Evolutionary conservation across 2,113 vertebrate genomes (phyloP).

Genomic region (Jacana jacana): DNA sequence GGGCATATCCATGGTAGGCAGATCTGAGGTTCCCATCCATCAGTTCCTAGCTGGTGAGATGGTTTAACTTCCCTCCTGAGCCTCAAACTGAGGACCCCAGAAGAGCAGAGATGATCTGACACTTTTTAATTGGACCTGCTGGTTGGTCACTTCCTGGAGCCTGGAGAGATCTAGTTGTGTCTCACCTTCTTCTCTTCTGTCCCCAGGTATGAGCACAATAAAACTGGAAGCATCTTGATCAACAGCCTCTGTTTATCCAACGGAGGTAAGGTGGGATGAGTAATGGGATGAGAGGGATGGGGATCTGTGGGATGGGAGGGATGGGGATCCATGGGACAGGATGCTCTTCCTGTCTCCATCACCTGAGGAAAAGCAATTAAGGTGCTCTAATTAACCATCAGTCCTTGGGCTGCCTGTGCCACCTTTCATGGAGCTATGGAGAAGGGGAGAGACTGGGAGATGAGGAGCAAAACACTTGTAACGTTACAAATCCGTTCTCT

Average conservation of each 20-base stretch:
- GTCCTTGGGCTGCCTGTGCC: background rate
- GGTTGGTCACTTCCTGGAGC: fast-evolving
- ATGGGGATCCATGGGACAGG: background rate
- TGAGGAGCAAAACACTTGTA: too few relatives aligned
- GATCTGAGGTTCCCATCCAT: background rate
- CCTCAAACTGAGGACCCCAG: background rate
- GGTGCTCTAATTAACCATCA: background rate
- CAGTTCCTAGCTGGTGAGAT: background rate
- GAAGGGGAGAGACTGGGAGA: background rate
- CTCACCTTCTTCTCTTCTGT: background rate
- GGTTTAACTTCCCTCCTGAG: background rate
- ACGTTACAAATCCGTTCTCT: background rate
- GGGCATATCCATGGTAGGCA: background rate
- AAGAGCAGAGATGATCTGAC: background rate
- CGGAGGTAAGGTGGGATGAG: constrained; percentile 84
- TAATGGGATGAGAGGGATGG: background rate
- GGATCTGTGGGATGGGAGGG: background rate
- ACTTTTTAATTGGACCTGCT: fast-evolving
- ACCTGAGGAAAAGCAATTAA: background rate
- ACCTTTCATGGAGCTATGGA: fast-evolving
- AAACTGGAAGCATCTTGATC: constrained; percentile 85
- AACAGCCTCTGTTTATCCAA: constrained; percentile 96
- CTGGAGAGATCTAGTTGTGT: background rate
- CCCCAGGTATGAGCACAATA: constrained; percentile 87
- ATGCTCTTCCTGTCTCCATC: background rate